Conservation (phyloP, 2,888 invertebrate genomes). For the Zaprionus lineosus region DNA sequence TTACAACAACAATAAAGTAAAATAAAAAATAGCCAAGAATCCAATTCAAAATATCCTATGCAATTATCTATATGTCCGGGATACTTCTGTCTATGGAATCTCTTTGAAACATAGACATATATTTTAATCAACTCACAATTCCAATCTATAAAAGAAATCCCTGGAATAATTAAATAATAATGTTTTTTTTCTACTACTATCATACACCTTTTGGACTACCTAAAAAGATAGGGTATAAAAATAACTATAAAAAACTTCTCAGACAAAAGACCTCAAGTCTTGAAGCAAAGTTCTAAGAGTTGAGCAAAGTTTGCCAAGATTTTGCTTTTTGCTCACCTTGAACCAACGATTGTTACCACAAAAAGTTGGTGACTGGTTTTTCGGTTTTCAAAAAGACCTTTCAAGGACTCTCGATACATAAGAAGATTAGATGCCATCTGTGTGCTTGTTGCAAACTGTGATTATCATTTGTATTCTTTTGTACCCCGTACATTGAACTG, state of each 20-base stretch:
- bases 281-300: slow-evolving; percentile 4
- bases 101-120: too few relatives aligned
- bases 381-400: slow-evolving; percentile 16
- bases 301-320: slow-evolving; percentile 17
- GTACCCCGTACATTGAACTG: slow-evolving; percentile 36
- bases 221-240: neutral
- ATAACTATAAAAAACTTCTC: neutral
- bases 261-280: neutral
- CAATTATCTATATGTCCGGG: too few relatives aligned
- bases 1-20: neutral
- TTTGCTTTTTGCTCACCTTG: slow-evolving; percentile 50
- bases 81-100: too few relatives aligned
- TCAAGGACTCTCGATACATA: slow-evolving; percentile 43
- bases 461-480: slow-evolving; percentile 26
- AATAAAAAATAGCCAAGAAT: neutral
- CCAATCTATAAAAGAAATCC: too few relatives aligned
- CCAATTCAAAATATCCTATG: neutral
- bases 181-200: neutral
- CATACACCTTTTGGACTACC: neutral
- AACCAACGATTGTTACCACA: slow-evolving; percentile 18
- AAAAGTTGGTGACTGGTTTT: slow-evolving; percentile 33
- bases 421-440: slow-evolving; percentile 34
- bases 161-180: too few relatives aligned
- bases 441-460: slow-evolving; percentile 24
- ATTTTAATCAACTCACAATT: too few relatives aligned